Conservation (phyloP, 2,888 invertebrate species). For the Drosophila neonasuta region DNA sequence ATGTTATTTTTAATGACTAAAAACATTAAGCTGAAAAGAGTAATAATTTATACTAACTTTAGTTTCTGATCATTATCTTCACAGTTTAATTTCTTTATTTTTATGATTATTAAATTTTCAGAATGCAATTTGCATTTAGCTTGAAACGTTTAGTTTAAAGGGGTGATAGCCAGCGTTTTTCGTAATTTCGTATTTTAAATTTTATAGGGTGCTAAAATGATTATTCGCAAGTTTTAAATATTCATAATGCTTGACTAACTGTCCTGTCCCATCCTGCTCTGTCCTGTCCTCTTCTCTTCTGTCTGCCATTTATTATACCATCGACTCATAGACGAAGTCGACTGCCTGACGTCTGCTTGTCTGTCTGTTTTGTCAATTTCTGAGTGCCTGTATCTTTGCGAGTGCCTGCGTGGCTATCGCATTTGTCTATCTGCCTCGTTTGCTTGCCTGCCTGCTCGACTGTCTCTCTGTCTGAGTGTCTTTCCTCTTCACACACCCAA, state of each 20-base stretch:
- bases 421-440: constrained; percentile 22
- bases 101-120: too few species aligned
- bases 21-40: too few species aligned
- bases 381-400: constrained; percentile 39
- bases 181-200: too few species aligned
- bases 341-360: constrained; percentile 2
- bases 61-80: too few species aligned
- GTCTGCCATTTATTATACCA: constrained; percentile 1
- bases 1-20: too few species aligned
- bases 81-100: too few species aligned
- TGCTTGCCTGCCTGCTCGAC: constrained; percentile 22
- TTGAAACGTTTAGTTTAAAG: too few species aligned
- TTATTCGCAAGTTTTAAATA: constrained; percentile 21
- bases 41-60: too few species aligned
- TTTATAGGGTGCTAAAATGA: constrained; percentile 21
- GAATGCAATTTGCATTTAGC: too few species aligned
- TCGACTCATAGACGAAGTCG: background rate
- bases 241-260: constrained; percentile 35
- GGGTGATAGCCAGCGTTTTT: too few species aligned
- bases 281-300: background rate
- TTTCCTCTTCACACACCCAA: constrained; percentile 20
- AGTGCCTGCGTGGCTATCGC: constrained; percentile 32
- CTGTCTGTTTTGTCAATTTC: constrained; percentile 29
- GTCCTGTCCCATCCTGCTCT: background rate
- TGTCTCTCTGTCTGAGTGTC: constrained; percentile 38